Conservation (phyloP, 2,113 vertebrate genomes). For the Pavo muticus region DNA sequence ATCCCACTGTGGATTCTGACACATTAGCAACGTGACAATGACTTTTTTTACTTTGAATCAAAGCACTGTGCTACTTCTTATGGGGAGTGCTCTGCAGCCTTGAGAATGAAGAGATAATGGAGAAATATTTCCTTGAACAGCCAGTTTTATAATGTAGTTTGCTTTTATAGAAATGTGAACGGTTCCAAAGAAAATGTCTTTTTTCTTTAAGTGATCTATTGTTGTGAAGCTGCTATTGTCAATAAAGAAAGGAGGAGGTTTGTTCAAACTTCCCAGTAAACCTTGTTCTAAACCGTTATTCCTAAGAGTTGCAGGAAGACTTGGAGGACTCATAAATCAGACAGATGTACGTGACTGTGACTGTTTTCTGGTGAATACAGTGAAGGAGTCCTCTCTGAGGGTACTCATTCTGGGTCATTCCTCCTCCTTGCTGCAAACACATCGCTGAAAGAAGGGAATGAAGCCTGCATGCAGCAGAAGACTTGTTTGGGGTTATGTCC, state of each 20-base stretch:
- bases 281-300: not conserved
- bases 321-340: not conserved
- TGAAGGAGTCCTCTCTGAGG: not conserved
- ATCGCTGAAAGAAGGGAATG: not conserved
- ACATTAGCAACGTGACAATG: not conserved
- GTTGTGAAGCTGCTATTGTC: not conserved
- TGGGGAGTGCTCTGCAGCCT: not conserved
- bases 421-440: not conserved
- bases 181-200: not conserved
- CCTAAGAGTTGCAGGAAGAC: not conserved
- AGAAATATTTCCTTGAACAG: not conserved
- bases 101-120: conserved; percentile 33
- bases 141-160: not conserved
- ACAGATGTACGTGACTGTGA: not conserved
- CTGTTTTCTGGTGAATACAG: not conserved
- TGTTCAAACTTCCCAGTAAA: not conserved
- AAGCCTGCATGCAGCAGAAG: not conserved
- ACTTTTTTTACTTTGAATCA: not conserved
- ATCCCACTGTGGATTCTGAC: not conserved
- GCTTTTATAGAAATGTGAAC: conserved; percentile 7
- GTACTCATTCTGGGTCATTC: not conserved
- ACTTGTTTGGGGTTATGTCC: not conserved
- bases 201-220: not conserved
- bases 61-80: not conserved
- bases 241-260: not conserved